Base-by-base conservation (phyloP, 1,140 invertebrate genomes). In the Rhagoletis pomonella region DNA sequence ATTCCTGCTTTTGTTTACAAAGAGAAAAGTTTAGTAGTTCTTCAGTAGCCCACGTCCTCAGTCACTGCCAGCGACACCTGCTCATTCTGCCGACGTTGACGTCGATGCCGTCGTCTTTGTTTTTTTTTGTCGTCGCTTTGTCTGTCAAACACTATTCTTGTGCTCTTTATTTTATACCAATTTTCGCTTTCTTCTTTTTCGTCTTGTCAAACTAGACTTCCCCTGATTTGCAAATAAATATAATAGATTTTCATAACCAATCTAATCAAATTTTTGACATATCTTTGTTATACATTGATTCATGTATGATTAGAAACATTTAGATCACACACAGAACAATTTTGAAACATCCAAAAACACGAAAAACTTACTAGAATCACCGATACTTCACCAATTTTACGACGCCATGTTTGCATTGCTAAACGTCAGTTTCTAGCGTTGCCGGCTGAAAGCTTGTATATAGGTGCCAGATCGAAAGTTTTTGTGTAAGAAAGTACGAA, bases 381-480 rank as follows among this genome's bases (percentile, higher is more conserved):
- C 29, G 29, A 10, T 29, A 44, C 14, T 6, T 5, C 12, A 62
- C n/a, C 44, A 77, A 87, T 87, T 87, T 44, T 65, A 73, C 29
- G 65, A 65, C 86, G 86, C 86, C 86, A 87, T 87, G 67, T 87
- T 87, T 87, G 86, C 86, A 87, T 47, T 81, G 17, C 58, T 73
- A 55, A 44, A 86, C 29, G 59, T 62, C 85, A 62, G 6, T 86
- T 60, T 60, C 0, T 42, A 77, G 85, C 85, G 85, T 60, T 64
- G 85, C 85, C 85, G 62, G 62, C 47, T 1, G 47, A n/a, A 81
- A 55, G 9, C 1, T 12, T 19, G 0, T 19, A 81, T n/a, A 1
- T 3, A 2, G 73, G 17, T 81, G 73, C 73, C 73, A 7, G n/a
- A 67, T 67, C 29, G 19, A 39, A 67, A 67, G 17, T 17, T 14